Conservation (phyloP, 1,140 invertebrate genomes). For the Colletes latitarsis region DNA sequence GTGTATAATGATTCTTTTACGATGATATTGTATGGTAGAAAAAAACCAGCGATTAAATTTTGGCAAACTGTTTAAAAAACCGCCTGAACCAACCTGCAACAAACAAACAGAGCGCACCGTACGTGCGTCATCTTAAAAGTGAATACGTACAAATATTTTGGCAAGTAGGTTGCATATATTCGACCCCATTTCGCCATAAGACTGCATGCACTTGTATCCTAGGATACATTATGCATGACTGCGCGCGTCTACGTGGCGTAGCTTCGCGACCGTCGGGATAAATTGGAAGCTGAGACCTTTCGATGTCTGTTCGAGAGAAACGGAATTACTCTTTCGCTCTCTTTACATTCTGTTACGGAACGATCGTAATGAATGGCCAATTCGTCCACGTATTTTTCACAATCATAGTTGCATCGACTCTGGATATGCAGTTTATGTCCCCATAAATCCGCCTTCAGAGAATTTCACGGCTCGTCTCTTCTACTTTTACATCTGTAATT, state of each 20-base stretch:
- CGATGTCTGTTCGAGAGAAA: conserved; percentile 5
- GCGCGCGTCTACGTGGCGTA: background rate
- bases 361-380: conserved; percentile 6
- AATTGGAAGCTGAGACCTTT: background rate
- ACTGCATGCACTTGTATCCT: background rate
- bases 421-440: background rate
- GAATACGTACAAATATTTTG: conserved; percentile 13
- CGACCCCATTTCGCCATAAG: background rate
- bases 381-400: background rate
- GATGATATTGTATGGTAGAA: too few species aligned
- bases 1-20: too few species aligned
- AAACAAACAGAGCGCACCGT: background rate
- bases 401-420: background rate
- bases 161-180: background rate
- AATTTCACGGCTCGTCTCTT: background rate
- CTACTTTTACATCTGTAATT: background rate
- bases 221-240: conserved; percentile 31
- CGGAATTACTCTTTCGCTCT: background rate
- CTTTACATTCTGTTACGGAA: background rate
- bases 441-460: background rate
- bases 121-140: background rate
- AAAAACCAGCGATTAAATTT: too few species aligned
- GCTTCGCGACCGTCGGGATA: background rate
- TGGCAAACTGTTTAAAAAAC: too few species aligned
- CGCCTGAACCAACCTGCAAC: background rate